phyloP scores from a whole-genome alignment of 2,797 vertebrate species.

The Nyctibius grandis region DNA sequence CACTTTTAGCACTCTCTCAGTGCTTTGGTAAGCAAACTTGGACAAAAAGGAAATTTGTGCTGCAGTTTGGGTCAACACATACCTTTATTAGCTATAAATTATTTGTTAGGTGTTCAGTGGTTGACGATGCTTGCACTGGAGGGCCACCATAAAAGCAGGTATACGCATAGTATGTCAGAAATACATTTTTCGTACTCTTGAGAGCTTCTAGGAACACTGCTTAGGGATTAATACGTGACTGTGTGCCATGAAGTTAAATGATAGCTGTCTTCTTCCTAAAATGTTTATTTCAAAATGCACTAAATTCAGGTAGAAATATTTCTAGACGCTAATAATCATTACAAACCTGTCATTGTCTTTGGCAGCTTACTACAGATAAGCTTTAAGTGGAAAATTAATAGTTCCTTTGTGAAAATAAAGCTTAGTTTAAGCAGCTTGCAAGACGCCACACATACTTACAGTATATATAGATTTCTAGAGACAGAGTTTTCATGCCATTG shows the following conservation, averaged over 20 bases:
- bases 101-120: neutral
- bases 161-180: neutral
- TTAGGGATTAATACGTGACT: neutral
- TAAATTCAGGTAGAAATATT: neutral
- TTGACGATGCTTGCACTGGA: neutral
- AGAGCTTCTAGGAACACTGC: neutral
- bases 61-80: neutral
- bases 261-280: neutral
- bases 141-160: neutral
- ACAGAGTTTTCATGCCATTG: neutral
- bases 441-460: rapidly evolving
- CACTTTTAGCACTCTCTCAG: neutral
- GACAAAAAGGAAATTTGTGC: neutral
- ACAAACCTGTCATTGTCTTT: neutral
- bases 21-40: neutral
- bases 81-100: neutral
- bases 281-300: neutral
- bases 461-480: neutral
- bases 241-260: neutral
- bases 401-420: neutral
- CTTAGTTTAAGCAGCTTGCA: neutral
- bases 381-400: neutral
- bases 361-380: neutral
- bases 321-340: neutral
- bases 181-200: neutral